Base-by-base conservation (phyloP, 2,113 vertebrate species). In the Aythya baeri region DNA sequence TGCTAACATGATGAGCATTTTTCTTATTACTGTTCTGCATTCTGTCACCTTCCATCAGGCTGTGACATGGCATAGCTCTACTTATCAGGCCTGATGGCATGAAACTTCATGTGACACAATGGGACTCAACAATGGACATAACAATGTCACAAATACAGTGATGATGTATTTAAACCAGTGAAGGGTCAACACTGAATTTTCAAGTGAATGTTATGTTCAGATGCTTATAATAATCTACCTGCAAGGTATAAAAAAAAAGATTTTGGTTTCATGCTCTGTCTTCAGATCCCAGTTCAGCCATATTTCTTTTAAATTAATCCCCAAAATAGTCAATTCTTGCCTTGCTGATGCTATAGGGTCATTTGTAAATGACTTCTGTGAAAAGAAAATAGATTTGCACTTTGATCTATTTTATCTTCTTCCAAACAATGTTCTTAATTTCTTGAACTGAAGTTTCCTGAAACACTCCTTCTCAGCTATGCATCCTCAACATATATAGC, bases 41-140 rank as follows among this genome's bases (percentile, higher is more conserved):
- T 79, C 76, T 97, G 86, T 83, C 95, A 94, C 62, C 21, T 96
- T 73, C 18, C 77, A 96, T 94, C 88, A 97, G 65, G 29, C 54
- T 44, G 3, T 63, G 86, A 67, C 34, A 61, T 23, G 71, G 38
- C 41, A 71, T 32, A 73, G 58, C 59, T 83, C 66, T 62, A 13
- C 55, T 83, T 90, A 67, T 65, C 66, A 18, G 21, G 29, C 58
- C 34, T 76, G 22, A 87, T 52, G 85, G 65, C 65, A 75, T 0
- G 0, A 90, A 88, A 59, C 20, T 76, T 55, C 46, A 44, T 43
- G 34, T 50, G 41, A 79, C 50, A 85, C 41, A 21, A 55, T 46
- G 9, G 20, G 41, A 81, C 63, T 58, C 14, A 43, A 84, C 43
- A 83, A 81, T 61, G 25, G 18, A 23, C 59, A 50, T 38, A 57